These are phyloP conservation scores for Lycocerus yunnanus DNA, from an alignment of 2,888 invertebrate species.

Conservation along the genomic window DNA sequence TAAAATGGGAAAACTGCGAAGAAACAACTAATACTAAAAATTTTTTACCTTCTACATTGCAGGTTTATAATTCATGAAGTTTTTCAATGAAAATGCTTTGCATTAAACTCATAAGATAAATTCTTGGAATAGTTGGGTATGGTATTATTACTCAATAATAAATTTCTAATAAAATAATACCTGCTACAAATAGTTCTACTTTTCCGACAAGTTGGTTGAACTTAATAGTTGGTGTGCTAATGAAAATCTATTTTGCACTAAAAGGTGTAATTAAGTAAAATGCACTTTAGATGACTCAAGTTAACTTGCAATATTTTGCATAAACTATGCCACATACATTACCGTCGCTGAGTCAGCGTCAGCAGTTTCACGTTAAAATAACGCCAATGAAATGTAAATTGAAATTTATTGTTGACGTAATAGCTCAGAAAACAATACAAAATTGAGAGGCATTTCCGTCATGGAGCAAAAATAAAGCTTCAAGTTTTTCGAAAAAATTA, in stretches of 20 bases:
- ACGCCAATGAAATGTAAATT: not conserved
- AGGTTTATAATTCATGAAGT: not conserved
- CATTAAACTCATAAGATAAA: not conserved
- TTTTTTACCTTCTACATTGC: not conserved
- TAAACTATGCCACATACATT: too few relatives aligned
- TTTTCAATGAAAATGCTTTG: not conserved
- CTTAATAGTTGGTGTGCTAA: not conserved
- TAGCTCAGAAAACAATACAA: too few relatives aligned
- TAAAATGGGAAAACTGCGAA: not conserved
- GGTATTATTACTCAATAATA: not conserved
- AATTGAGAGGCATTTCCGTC: too few relatives aligned
- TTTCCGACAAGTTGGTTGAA: not conserved
- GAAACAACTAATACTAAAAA: not conserved
- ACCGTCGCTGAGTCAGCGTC: not conserved
- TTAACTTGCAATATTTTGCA: not conserved
- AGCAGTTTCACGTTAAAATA: not conserved
- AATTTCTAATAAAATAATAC: not conserved
- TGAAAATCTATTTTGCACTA: not conserved
- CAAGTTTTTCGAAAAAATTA: too few relatives aligned
- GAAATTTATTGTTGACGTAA: not conserved
- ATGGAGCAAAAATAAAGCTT: too few relatives aligned
- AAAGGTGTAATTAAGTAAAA: not conserved
- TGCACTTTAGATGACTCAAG: not conserved
- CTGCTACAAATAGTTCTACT: not conserved
- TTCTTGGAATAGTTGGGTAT: not conserved